Evolutionary conservation across 2,113 vertebrate genomes (phyloP), one percentile per base, ranked within the genome.

Genomic region (Cnemophilus loriae): DNA sequence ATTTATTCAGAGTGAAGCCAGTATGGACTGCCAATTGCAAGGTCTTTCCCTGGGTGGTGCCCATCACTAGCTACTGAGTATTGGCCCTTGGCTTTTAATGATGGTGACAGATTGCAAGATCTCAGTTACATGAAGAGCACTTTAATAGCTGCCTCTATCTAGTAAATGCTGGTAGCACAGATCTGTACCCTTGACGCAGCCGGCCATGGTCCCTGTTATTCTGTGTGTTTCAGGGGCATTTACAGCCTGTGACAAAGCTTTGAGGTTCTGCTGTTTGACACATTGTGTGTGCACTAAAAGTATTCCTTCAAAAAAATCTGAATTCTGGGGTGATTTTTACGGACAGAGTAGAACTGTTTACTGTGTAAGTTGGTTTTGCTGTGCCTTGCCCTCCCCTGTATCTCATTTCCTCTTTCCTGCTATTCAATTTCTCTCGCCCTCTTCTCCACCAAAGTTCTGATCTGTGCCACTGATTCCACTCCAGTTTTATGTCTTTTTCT

Each of bases 391-490:
- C 39, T 83, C 24, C 7, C n/a, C 27, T 30, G 10, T 60, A 35
- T 92, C 49, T 81, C 83, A 46, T 82, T 91, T 96, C 49, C 74
- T 89, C 46, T 93, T 90, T 86, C 79, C 68, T 91, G 84, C 89
- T 91, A 20, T 82, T 94, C 80, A 73, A 11, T 16, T 91, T 52
- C 27, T 83, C 44, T 79, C 3, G 2, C 37, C 9, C 17, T 59
- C 18, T 84, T 95, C 30, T 71, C 20, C 9, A 37, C 23, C 1
- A 0, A 27, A 84, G 44, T 56, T 89, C 71, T 77, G 27, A 42
- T 95, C 41, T 85, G 42, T 61, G 47, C 86, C 69, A 35, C 77
- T 88, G 55, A 70, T 89, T 64, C 22, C 35, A 46, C 42, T 93
- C 10, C 30, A 59, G 9, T 88, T 89, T 90, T 83, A 21, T 69